phyloP scores from a whole-genome alignment of 53 echinoderm and acorn worm genomes.

The Patiria pectinifera region DNA sequence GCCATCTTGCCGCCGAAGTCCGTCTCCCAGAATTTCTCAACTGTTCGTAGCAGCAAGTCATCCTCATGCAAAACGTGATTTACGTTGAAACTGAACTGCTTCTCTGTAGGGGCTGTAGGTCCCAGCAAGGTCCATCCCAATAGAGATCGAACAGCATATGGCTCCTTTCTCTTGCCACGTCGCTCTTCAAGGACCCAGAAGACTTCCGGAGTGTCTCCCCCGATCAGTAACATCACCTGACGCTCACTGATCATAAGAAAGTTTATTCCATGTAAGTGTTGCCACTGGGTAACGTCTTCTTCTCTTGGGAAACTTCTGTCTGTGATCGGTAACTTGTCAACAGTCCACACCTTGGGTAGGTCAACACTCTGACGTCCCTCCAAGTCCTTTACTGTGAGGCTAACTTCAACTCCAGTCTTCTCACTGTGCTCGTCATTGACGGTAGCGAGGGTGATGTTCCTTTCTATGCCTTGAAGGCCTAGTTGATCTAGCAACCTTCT shows the following conservation, averaged over 20 bases:
- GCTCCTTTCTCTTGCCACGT: slow-evolving; percentile 64
- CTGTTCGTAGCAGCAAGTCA: slow-evolving; percentile 42
- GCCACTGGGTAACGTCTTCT: slow-evolving; percentile 46
- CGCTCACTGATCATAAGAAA: slow-evolving; percentile 8
- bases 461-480: slow-evolving; percentile 4
- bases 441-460: neutral
- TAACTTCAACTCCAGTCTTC: slow-evolving; percentile 29
- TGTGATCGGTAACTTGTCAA: slow-evolving; percentile 56
- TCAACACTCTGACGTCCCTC: slow-evolving; percentile 44
- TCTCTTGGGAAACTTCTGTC: slow-evolving; percentile 36
- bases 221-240: neutral
- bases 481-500: slow-evolving; percentile 32
- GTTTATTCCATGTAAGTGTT: slow-evolving; percentile 43
- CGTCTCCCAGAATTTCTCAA: slow-evolving; percentile 64
- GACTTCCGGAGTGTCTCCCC: slow-evolving; percentile 46
- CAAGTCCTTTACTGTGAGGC: slow-evolving; percentile 37
- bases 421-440: slow-evolving; percentile 18
- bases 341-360: slow-evolving; percentile 61
- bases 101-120: neutral
- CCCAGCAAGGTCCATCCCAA: slow-evolving; percentile 49
- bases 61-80: slow-evolving; percentile 2
- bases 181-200: slow-evolving; percentile 70
- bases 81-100: slow-evolving; percentile 13
- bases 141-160: slow-evolving; percentile 60
- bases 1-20: slow-evolving; percentile 20